Conservation (phyloP, 2,113 vertebrate genomes). For the Syrrhaptes paradoxus region DNA sequence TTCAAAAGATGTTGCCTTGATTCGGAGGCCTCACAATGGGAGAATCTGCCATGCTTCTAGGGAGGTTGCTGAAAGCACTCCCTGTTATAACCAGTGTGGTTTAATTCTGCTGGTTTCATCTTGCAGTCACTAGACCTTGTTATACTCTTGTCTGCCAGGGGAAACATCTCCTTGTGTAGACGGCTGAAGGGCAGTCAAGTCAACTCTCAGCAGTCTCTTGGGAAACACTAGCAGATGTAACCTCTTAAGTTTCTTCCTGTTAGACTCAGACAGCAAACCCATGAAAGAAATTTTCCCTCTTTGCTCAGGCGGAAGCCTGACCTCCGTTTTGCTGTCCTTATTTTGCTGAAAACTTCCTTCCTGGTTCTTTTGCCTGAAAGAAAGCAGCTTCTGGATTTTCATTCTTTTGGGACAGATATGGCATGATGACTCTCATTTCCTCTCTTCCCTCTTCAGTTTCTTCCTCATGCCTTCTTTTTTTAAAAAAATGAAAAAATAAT, state of each 20-base stretch:
- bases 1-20: background rate
- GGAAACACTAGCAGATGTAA: conserved; percentile 54
- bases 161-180: background rate
- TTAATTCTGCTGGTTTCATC: background rate
- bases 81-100: background rate
- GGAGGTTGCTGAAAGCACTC: background rate
- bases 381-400: conserved; percentile 60
- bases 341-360: conserved; percentile 69
- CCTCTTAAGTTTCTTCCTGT: conserved; percentile 67
- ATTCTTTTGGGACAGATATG: conserved; percentile 1
- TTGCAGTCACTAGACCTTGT: background rate
- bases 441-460: background rate
- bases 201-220: background rate
- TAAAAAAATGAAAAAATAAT: background rate
- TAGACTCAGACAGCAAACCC: conserved; percentile 16
- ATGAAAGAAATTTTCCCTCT: conserved; percentile 55
- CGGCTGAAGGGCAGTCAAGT: conserved; percentile 34
- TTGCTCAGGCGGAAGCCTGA: conserved; percentile 57
- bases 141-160: background rate
- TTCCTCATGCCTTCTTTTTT: background rate
- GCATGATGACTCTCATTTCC: conserved; percentile 15
- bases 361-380: conserved; percentile 48
- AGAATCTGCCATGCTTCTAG: accelerated
- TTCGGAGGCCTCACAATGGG: background rate
- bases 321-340: conserved; percentile 19